Evolutionary conservation across 2,797 vertebrate species (phyloP).

Genomic region (Anableps anableps): DNA sequence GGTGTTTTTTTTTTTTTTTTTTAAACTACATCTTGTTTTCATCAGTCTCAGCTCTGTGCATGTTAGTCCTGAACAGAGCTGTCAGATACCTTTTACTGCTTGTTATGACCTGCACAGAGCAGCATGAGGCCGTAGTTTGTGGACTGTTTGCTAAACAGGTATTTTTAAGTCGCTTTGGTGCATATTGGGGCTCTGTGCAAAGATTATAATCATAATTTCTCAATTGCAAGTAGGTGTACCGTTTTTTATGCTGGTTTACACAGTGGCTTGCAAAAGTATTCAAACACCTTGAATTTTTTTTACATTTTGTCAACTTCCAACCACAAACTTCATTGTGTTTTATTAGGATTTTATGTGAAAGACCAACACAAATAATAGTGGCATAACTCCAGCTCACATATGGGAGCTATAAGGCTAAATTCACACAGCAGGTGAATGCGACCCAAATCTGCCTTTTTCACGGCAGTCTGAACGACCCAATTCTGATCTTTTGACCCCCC

Average conservation of each 20-base stretch:
- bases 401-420: neutral
- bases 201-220: neutral
- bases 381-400: neutral
- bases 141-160: constrained; percentile 14
- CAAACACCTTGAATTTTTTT: neutral
- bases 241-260: neutral
- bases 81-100: constrained; percentile 21
- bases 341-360: neutral
- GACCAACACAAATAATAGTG: neutral
- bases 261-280: neutral
- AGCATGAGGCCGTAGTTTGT: constrained; percentile 16
- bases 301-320: constrained; percentile 4
- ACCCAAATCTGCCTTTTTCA: neutral
- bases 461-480: neutral
- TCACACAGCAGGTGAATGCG: neutral
- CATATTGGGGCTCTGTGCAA: neutral
- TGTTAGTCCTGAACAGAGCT: constrained; percentile 17
- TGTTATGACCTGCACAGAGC: constrained; percentile 52
- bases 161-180: constrained; percentile 25
- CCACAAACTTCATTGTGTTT: neutral
- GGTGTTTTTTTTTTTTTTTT: neutral
- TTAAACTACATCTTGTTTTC: constrained; percentile 24
- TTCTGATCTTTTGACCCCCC: too few relatives aligned
- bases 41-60: constrained; percentile 14
- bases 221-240: neutral